These are phyloP conservation scores for Chelmon rostratus DNA, from an alignment of 2,797 vertebrate genomes.

Conservation along the genomic window DNA sequence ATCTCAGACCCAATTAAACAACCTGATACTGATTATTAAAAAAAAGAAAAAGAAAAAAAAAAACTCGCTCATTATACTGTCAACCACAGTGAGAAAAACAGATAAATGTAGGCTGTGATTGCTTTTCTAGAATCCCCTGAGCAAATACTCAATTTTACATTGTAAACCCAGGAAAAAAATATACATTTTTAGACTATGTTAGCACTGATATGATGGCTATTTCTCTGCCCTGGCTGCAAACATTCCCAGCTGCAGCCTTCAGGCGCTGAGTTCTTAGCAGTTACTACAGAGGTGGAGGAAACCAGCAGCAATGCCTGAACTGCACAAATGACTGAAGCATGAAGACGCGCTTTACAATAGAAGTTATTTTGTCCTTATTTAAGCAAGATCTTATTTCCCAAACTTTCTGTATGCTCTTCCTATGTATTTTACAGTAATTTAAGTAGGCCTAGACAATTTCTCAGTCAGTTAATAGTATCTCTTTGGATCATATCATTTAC, in stretches of 20 bases:
- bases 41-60: not conserved
- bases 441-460: not conserved
- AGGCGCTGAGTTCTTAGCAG: not conserved
- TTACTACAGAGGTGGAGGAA: not conserved
- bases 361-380: not conserved
- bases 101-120: not conserved
- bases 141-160: not conserved
- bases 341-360: not conserved
- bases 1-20: not conserved
- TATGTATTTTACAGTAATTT: no score
- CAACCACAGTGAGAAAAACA: not conserved
- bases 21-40: not conserved
- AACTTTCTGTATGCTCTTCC: no score
- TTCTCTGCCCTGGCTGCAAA: not conserved
- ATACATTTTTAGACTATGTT: not conserved
- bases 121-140: no score
- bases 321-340: not conserved
- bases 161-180: not conserved
- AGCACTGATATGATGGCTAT: not conserved
- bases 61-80: no score
- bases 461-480: not conserved
- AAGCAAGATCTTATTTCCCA: not conserved
- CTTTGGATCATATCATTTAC: not conserved
- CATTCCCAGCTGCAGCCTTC: not conserved
- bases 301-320: not conserved